Evolutionary conservation across 1,140 invertebrate genomes (phyloP), one percentile per base, ranked within the genome.

Genomic region (Cryptotermes secundus): DNA sequence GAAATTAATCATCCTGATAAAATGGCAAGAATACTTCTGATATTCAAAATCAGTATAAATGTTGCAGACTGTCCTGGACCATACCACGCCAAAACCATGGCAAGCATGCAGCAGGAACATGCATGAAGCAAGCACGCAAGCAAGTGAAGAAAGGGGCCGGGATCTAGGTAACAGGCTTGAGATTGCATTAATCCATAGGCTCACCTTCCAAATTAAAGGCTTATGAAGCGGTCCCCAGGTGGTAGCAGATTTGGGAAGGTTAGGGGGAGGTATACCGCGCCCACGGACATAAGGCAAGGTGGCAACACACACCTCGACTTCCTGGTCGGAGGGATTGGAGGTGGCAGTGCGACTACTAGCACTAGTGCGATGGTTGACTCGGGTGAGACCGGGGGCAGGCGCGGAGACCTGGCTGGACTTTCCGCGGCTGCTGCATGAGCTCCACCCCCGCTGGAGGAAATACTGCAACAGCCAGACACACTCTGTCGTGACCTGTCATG

Each of bases 141-240:
- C 80, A 81, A 83, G 31, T 59, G 65, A 34, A 7, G 83, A 35
- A 59, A 31, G 65, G 83, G 38, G 83, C 34, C 80, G 36, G 79
- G 59, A 16, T 83, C 31, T 38, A 65, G n/a, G 53, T 65, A 83
- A 22, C 82, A 83, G 42, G 82, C 82, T 3, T 10, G 38, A 65
- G 42, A 34, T 24, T 80, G 59, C 38, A 24, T 35, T 72, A 72
- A 81, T 80, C 59, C 35, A 80, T 80, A 79, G 91, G 92, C 91
- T 92, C 92, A 93, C 92, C 92, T 93, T 93, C 92, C 92, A 93
- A 88, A 92, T 91, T 90, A 93, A 91, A 90, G 92, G 92, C 91
- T 93, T 93, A 90, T 93, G 92, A 90, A 93, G 91, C 88, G 91
- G 91, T 88, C 92, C 92, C 92, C 92, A 93, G 89, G 92, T 93